Evolutionary conservation across 2,797 vertebrate species (phyloP), one percentile per base, ranked within the genome.

Genomic region (Babyrousa celebensis): DNA sequence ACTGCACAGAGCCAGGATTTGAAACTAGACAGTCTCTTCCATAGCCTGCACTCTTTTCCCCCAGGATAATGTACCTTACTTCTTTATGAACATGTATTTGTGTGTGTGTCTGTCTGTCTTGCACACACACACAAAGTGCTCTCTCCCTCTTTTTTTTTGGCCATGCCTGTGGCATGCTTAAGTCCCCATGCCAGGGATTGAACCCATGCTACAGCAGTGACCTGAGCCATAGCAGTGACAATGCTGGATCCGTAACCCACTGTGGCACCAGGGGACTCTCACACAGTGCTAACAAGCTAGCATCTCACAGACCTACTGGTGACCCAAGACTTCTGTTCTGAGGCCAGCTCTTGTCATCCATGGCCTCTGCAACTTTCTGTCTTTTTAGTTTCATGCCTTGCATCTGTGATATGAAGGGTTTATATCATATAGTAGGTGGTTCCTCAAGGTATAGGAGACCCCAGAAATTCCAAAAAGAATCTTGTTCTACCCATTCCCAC

Each of bases 391-490:
- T 84, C n/a, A 40, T 15, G 40, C 21, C n/a, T 94, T 12, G 85
- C 58, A 52, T 40, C 43, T 54, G 40, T 86, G n/a, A 58, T 40
- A 36, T 16, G 74, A 78, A 92, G 48, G 10, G 16, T 7, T 25
- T 92, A 25, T 17, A 54, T 6, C 16, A 48, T 56, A 56, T 0
- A 48, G 40, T 2, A 68, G 27, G 54, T 21, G 29, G 63, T 89
- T 85, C 68, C 83, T 91, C 54, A 75, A 74, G 25, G 70, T 82
- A 40, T 56, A 68, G 11, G n/a, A 93, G 65, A 97, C 93, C 48
- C 25, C 83, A 86, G 12, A 83, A 91, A 71, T 60, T 78, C 58
- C 62, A 70, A 85, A 74, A 20, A 89, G 67, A 74, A 85, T 67
- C 8, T 78, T 82, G 74, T 79, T 89, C 18, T 89, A 80, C 36